Base-by-base conservation (phyloP, 1,140 invertebrate genomes). In the Neotoxoptera formosana region DNA sequence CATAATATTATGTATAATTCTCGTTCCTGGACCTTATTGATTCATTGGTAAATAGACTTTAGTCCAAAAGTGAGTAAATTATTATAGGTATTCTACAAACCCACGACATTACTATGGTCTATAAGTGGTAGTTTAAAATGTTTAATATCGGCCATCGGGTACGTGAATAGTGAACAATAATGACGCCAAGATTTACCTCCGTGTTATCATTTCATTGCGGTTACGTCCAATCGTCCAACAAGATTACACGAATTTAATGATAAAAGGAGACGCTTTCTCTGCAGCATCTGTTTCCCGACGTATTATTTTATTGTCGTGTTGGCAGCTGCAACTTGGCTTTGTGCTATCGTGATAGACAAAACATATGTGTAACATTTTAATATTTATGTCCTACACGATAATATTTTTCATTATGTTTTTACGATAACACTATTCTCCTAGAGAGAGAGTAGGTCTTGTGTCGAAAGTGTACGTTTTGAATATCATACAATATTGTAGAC, bases 231-330 rank as follows among this genome's bases (percentile, higher is more conserved):
- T 76, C 60, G 30, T 76, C 60, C 11, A 76, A 76, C 60, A n/a
- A 76, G 14, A 41, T 14, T 34, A 76, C 17, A 7, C 30, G 2
- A n/a, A 67, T 67, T 60, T 67, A 30, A 67, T 67, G 60, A 67
- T 67, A 67, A 76, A 30, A 76, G 60, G 4, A 76, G 60, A 76
- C 60, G 30, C 30, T n/a, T 76, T 76, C 14, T 76, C 30, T n/a
- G n/a, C 60, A 76, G 14, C 30, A 67, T 1, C 60, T n/a, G 60
- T n/a, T 14, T 53, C n/a, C 60, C 11, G 60, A 76, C 30, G n/a
- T n/a, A 76, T 76, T 23, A 76, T 76, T 76, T 76, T 76, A 30
- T 76, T 76, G 60, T 76, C 60, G 60, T 67, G 60, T 76, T 76
- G 60, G 60, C n/a, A 41, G 41, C 41, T 41, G 41, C 1, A 41